Percentiles rank a stretch among this genome's conserved stretches.
Conservation (phyloP, 2,888 invertebrate species). For the Drosophila limbata region DNA sequence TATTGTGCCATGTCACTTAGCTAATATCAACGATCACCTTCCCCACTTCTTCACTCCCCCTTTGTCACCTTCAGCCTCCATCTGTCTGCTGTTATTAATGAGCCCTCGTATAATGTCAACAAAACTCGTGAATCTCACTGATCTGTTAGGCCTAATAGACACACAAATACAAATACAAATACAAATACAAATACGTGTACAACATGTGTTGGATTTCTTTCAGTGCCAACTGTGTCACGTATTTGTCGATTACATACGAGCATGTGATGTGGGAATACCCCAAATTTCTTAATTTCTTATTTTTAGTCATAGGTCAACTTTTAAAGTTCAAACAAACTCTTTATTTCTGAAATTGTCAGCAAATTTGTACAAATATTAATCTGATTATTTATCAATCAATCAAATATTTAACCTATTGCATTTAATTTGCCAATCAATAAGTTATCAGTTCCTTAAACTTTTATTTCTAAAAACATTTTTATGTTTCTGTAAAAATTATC, state of each 20-base stretch:
- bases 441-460: too few relatives aligned
- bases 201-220: slow-evolving; percentile 15
- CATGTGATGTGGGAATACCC: slow-evolving; percentile 7
- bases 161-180: not conserved
- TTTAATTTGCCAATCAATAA: too few relatives aligned
- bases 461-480: too few relatives aligned
- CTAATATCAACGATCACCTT: slow-evolving; percentile 13
- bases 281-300: not conserved
- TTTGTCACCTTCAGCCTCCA: not conserved
- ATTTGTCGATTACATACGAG: not conserved
- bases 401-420: too few relatives aligned
- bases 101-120: slow-evolving; percentile 22
- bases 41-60: not conserved
- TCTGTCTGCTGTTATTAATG: slow-evolving; percentile 12
- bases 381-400: too few relatives aligned
- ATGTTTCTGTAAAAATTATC: too few relatives aligned
- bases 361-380: too few relatives aligned
- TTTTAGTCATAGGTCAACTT: not conserved
- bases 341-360: too few relatives aligned
- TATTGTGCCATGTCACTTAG: slow-evolving; percentile 22
- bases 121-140: slow-evolving; percentile 11
- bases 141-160: slow-evolving; percentile 19
- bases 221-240: slow-evolving; percentile 46
- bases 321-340: not conserved
- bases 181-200: slow-evolving; percentile 1